phyloP scores from a whole-genome alignment of 92 coral and sea anemone species.

The Zoanthus sociatus region DNA sequence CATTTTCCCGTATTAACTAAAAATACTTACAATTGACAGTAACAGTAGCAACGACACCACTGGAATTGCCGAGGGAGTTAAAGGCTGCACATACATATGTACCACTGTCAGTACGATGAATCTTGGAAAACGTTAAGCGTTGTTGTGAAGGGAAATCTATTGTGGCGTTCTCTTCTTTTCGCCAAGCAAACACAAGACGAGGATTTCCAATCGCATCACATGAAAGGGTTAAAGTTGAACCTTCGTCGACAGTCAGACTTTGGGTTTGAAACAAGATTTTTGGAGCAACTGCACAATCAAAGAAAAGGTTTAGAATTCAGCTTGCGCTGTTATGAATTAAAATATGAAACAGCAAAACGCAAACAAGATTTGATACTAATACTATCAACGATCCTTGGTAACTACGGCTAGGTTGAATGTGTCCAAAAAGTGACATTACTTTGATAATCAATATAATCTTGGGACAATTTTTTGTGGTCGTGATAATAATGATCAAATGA shows the following conservation, averaged over 20 bases:
- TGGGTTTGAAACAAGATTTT: background rate
- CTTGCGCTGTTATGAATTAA: too few relatives aligned
- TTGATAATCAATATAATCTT: too few relatives aligned
- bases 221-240: conserved; percentile 16
- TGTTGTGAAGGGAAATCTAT: conserved; percentile 1
- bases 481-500: background rate
- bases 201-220: conserved; percentile 63
- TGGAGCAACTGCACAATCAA: conserved; percentile 2
- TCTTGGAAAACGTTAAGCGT: background rate
- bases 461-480: background rate
- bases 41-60: conserved; percentile 18
- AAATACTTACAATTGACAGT: conserved; percentile 56
- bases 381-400: background rate
- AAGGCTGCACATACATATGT: conserved; percentile 46
- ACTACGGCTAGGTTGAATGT: too few relatives aligned
- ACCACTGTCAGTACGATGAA: conserved; percentile 40
- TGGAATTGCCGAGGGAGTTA: conserved; percentile 51
- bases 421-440: too few relatives aligned
- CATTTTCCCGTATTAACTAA: background rate
- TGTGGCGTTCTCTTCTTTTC: conserved; percentile 28
- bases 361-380: background rate
- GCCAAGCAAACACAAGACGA: conserved; percentile 48
- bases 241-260: conserved; percentile 35
- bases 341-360: background rate
- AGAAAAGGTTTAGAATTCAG: background rate